A percentile compares a stretch with the other conserved stretches of the same genome.
These are phyloP conservation scores for Hestina assimilis DNA, from an alignment of 1,140 invertebrate genomes.

Conservation along the genomic window DNA sequence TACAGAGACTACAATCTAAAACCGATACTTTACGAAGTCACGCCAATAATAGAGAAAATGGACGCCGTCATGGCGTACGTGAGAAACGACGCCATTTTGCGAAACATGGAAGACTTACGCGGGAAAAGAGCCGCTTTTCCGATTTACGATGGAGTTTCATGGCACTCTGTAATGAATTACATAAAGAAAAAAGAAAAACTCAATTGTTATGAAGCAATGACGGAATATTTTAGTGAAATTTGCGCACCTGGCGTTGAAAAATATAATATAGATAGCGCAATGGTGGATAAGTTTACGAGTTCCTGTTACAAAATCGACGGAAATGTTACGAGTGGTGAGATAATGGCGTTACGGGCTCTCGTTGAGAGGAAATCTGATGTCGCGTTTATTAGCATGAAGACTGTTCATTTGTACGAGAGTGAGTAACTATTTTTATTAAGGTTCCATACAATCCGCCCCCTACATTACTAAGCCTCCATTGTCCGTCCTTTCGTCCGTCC, in stretches of 20 bases:
- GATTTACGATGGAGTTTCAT: conserved; percentile 82
- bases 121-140: conserved; percentile 86
- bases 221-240: conserved; percentile 81
- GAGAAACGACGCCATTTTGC: conserved; percentile 79
- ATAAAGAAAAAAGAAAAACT: conserved; percentile 64
- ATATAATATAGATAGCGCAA: conserved; percentile 21
- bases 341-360: conserved; percentile 88
- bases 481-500: too few species aligned
- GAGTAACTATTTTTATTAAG: conserved; percentile 31
- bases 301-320: conserved; percentile 55
- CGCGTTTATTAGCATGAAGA: conserved; percentile 88
- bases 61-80: conserved; percentile 86
- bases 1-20: conserved; percentile 80
- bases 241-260: conserved; percentile 79
- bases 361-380: conserved; percentile 89
- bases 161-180: conserved; percentile 81
- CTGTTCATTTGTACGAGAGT: conserved; percentile 82
- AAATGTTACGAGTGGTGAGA: conserved; percentile 69
- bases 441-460: too few species aligned
- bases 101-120: conserved; percentile 80
- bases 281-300: conserved; percentile 39
- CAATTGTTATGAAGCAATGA: conserved; percentile 72
- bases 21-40: conserved; percentile 83
- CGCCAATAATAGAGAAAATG: conserved; percentile 79
- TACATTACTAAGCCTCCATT: too few species aligned